Base-by-base conservation (phyloP, 2,113 vertebrate genomes). In the Entosphenus tridentatus region DNA sequence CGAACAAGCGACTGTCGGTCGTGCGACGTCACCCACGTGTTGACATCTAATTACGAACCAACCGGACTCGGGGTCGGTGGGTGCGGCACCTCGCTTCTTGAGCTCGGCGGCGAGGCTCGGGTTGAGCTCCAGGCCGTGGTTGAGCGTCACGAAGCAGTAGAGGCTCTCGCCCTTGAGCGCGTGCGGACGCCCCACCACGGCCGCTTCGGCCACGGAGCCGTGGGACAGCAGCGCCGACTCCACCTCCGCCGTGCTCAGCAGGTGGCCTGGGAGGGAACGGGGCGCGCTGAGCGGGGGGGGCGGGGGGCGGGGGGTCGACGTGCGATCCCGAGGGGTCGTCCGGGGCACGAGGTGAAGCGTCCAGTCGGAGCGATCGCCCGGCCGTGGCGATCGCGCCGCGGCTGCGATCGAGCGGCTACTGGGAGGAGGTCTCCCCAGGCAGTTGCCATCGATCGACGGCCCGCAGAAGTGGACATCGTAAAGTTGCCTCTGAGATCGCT, bases 61-160 rank as follows among this genome's bases (percentile, higher is more conserved):
- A 13, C 8, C 14, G 74, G 21, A 21, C 21, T 21, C 21, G 3
- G 21, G 21, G 21, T 21, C 21, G 21, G 21, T 21, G 21, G 21
- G 21, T 21, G 21, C 3, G 21, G 56, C 62, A 97, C 93, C 91
- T 82, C 86, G 83, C 71, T 86, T 85, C 70, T 78, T 92, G 65
- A 98, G 86, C 70, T 95, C 83, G 1, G 84, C 83, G 0, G 71
- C 76, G 75, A 98, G 79, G 9, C 70, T 74, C 9, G 76, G 70
- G 76, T 72, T 85, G 80, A 82, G 91, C 9, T 74, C 75, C 1
- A 84, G 76, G 39, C 90, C 93, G 1, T 92, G 84, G 0, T 72
- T 79, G 12, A 98, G 79, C 1, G 88, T 89, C 11, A 98, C 89
- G 2, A 97, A 97, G 78, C 93, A 98, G 77, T 98, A 96, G 69